phyloP scores from a whole-genome alignment of 2,888 invertebrate species.

The Piscicola geometra region DNA sequence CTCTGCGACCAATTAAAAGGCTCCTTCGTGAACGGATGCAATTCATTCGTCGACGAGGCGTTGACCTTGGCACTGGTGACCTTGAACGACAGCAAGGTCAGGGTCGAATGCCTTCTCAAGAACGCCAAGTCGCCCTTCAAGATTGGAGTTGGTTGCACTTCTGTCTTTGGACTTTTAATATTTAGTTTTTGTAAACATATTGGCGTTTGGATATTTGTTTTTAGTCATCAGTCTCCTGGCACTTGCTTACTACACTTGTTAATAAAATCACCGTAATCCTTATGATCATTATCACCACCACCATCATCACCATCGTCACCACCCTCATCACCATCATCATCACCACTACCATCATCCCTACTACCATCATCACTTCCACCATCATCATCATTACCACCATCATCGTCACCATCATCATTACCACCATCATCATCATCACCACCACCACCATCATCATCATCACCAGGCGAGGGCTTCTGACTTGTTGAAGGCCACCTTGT shows the following conservation, averaged over 20 bases:
- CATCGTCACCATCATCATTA: no score
- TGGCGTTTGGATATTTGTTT: no score
- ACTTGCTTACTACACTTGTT: no score
- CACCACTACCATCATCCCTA: no score
- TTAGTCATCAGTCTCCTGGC: no score
- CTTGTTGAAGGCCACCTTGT: slow-evolving; percentile 8
- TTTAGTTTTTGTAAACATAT: no score
- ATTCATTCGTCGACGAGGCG: slow-evolving; percentile 17
- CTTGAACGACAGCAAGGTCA: slow-evolving; percentile 16
- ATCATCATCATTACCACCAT: neutral
- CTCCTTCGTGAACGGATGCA: slow-evolving; percentile 27
- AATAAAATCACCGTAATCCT: no score
- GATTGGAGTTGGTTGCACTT: neutral
- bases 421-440: no score
- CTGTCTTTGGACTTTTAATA: no score
- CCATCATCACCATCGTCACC: no score
- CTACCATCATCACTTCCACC: neutral
- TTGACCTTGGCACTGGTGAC: neutral
- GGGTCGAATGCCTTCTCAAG: neutral
- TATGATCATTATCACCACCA: no score
- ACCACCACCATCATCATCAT: neutral
- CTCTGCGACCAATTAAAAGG: neutral
- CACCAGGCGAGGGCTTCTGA: slow-evolving; percentile 3
- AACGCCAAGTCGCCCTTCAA: neutral
- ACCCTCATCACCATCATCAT: no score